Evolutionary conservation across 2,797 vertebrate species (phyloP), one percentile per base, ranked within the genome.

Genomic region (Acridotheres tristis): DNA sequence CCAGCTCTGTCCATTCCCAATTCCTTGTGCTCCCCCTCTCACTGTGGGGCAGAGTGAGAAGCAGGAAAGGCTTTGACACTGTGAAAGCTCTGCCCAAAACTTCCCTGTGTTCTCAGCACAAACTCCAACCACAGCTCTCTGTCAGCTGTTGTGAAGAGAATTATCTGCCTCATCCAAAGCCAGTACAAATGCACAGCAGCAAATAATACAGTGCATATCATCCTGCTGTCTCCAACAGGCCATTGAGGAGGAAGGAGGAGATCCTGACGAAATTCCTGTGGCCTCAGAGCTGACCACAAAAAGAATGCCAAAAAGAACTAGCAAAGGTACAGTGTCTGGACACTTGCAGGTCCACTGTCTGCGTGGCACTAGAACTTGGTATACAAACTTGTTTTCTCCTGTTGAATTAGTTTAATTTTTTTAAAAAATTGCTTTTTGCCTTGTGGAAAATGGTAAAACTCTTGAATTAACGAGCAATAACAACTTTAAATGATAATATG

Each of bases 171-270:
- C 9, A 2, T 61, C 38, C 5, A 23, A 61, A 85, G 13, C 5
- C 30, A 36, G 15, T 42, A 11, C 3, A 73, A 59, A 63, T 20
- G 9, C 42, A 38, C 9, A 25, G 15, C 30, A 72, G 5, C 10
- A 47, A 22, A 34, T 40, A 9, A 14, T 11, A 3, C 25, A 54
- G 14, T 12, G 34, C 5, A 26, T 58, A 1, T 45, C 13, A 30
- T 50, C 8, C 74, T 93, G 6, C 42, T 96, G 63, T 93, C 42
- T 45, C 30, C 26, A 47, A 78, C 63, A 99, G 99, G 99, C 99
- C 7, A 99, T 99, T 85, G 99, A 99, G 92, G 99, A 99, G 22
- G 99, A 99, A 95, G 99, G 99, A 21, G 99, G 99, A 32, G 98
- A 99, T 96, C 99, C 99, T n/a, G 99, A 99, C 20, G 99, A 99